Conservation (phyloP, 1,140 invertebrate species). For the Atta texana region DNA sequence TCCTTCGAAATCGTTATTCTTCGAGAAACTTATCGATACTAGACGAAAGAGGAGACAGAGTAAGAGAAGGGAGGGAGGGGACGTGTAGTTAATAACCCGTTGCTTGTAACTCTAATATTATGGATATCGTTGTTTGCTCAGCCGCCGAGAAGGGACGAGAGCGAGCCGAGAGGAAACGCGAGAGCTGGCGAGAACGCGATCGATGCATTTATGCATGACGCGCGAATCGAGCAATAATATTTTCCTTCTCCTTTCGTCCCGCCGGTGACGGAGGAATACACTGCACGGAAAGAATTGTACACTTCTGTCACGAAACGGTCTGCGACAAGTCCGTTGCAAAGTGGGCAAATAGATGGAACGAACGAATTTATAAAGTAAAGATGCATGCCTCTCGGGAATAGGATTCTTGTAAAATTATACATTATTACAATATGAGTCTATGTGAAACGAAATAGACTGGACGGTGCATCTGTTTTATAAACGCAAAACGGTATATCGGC, state of each 20-base stretch:
- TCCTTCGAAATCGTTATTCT: neutral
- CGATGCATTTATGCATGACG: constrained; percentile 81
- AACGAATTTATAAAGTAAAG: neutral
- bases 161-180: constrained; percentile 63
- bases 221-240: constrained; percentile 78
- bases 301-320: neutral
- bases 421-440: neutral
- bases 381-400: neutral
- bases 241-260: constrained; percentile 75
- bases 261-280: constrained; percentile 31
- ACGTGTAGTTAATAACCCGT: constrained; percentile 71
- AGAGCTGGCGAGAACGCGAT: constrained; percentile 70
- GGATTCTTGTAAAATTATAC: neutral
- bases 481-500: neutral
- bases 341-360: neutral
- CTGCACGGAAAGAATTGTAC: constrained; percentile 39
- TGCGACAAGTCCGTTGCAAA: constrained; percentile 20
- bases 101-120: constrained; percentile 76
- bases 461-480: neutral
- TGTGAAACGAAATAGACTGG: neutral
- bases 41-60: constrained; percentile 35
- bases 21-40: constrained; percentile 13
- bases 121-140: constrained; percentile 77
- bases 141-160: constrained; percentile 69
- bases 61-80: neutral